Conservation (phyloP, 2,797 vertebrate genomes). For the Myripristis jacobus region DNA sequence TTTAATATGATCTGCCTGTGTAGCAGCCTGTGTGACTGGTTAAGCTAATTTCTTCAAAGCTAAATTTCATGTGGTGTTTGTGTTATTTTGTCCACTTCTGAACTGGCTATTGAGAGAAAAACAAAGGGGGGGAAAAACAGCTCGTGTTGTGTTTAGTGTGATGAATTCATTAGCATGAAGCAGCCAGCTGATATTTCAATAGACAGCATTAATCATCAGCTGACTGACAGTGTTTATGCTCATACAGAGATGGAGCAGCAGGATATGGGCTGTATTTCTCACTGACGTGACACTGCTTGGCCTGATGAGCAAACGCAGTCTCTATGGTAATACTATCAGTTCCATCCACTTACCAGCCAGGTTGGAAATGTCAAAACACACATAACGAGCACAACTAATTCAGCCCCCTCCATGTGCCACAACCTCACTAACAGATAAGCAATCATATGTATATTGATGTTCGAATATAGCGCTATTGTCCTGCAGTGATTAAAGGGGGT, state of each 20-base stretch:
- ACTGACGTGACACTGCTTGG: neutral
- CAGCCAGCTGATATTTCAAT: neutral
- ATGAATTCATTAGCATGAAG: neutral
- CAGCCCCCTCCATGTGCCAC: neutral
- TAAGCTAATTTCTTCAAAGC: no score
- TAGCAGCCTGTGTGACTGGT: no score
- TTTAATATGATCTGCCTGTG: no score
- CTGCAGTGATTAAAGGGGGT: slow-evolving; percentile 33
- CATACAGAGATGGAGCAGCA: neutral
- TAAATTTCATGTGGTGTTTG: no score
- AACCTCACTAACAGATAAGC: slow-evolving; percentile 47
- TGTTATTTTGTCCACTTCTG: no score
- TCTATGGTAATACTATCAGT: slow-evolving; percentile 6
- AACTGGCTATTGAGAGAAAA: no score
- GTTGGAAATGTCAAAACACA: slow-evolving; percentile 47
- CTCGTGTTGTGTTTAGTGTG: neutral
- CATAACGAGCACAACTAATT: neutral
- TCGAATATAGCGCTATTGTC: slow-evolving; percentile 46
- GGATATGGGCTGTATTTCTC: neutral
- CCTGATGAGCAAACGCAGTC: slow-evolving; percentile 5
- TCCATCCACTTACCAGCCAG: neutral
- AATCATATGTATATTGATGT: slow-evolving; percentile 47
- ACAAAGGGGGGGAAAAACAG: neutral
- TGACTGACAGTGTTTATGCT: neutral
- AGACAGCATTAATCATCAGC: slow-evolving; percentile 3